A percentile compares a stretch with the other conserved stretches of the same genome.
These are phyloP conservation scores for Meles meles DNA, from an alignment of 2,113 vertebrate genomes.

Conservation along the genomic window DNA sequence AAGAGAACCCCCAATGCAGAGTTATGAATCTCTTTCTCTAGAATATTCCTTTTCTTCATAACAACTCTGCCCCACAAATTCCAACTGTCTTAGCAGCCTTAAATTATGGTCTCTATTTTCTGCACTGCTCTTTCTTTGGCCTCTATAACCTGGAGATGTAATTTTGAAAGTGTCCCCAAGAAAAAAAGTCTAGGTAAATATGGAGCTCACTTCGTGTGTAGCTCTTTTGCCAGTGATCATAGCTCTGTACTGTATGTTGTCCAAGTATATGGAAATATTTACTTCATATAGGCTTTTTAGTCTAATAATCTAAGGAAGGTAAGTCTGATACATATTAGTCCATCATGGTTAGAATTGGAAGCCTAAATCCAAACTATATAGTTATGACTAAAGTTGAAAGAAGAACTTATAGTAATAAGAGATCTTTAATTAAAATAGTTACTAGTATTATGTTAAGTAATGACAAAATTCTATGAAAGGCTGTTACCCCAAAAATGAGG, in stretches of 20 bases:
- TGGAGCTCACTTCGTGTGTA: fast-evolving
- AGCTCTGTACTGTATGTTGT: neutral
- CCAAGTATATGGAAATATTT: neutral
- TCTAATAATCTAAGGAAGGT: neutral
- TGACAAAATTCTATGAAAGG: neutral
- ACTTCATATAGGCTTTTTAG: neutral
- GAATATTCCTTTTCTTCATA: neutral
- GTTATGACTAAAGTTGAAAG: neutral
- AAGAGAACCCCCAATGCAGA: neutral
- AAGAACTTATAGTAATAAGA: neutral
- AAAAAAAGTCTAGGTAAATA: neutral
- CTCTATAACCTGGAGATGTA: neutral
- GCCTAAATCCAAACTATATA: neutral
- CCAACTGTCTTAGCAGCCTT: neutral
- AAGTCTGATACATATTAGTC: neutral
- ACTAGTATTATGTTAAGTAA: neutral
- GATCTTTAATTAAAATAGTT: neutral
- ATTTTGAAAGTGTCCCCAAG: neutral
- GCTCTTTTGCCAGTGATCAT: neutral
- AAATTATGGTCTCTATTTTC: neutral
- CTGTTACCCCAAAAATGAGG: neutral
- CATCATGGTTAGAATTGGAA: neutral
- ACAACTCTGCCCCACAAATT: neutral
- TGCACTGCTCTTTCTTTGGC: neutral
- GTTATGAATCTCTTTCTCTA: neutral